A percentile compares a stretch with the other conserved stretches of the same genome.
Conservation (phyloP, 2,888 invertebrate species). For the Oscheius myriophilus region DNA sequence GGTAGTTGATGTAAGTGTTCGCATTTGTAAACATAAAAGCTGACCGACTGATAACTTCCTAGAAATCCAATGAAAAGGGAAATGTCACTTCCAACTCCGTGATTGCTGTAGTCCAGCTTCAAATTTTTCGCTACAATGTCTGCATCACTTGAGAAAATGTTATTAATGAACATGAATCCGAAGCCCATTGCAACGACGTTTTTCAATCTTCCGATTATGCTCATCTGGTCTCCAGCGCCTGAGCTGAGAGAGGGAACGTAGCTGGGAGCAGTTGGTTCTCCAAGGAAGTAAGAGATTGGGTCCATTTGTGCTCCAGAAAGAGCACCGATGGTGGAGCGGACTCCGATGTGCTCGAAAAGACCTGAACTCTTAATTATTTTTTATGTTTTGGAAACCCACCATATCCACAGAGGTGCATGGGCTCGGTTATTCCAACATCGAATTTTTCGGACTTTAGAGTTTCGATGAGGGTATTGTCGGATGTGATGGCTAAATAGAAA, state of each 20-base stretch:
- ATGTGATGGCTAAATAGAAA: conserved; percentile 8
- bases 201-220: neutral
- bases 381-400: no score
- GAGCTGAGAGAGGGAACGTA: conserved; percentile 14
- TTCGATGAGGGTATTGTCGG: neutral
- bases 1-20: conserved; percentile 4
- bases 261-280: conserved; percentile 17
- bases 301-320: conserved; percentile 14
- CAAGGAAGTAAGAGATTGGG: conserved; percentile 15
- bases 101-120: neutral
- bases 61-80: no score
- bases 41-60: no score
- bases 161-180: neutral
- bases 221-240: conserved; percentile 13
- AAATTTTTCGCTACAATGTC: conserved; percentile 1
- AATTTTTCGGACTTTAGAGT: conserved; percentile 20
- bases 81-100: no score
- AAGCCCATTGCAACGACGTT: conserved; percentile 1
- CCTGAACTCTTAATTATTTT: no score
- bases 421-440: conserved; percentile 26
- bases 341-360: conserved; percentile 14
- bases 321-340: conserved; percentile 11
- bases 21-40: conserved; percentile 1
- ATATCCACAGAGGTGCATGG: conserved; percentile 26
- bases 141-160: neutral